A percentile compares a stretch with the other conserved stretches of the same genome.
phyloP scores from a whole-genome alignment of 2,113 vertebrate species.

The Amphiprion percula region DNA sequence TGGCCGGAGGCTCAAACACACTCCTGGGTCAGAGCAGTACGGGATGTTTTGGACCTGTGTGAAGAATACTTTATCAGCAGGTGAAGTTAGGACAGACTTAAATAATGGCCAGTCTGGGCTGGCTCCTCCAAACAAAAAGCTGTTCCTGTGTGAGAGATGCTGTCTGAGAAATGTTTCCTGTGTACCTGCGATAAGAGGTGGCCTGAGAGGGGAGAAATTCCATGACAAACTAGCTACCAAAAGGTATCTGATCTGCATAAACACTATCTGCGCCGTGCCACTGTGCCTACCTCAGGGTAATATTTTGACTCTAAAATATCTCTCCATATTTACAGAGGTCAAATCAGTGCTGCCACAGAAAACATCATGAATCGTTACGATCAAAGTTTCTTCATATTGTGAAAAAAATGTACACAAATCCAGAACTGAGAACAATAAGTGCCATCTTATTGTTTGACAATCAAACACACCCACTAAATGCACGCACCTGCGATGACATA shows the following conservation, averaged over 20 bases:
- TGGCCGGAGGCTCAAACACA: slow-evolving; percentile 16
- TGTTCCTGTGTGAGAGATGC: slow-evolving; percentile 16
- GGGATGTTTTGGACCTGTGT: not conserved
- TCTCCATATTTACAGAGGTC: slow-evolving; percentile 2
- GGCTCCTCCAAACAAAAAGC: slow-evolving; percentile 8
- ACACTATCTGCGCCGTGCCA: slow-evolving; percentile 21
- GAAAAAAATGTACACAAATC: not conserved
- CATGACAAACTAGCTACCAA: slow-evolving; percentile 13
- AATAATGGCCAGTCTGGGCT: slow-evolving; percentile 26
- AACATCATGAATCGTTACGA: not conserved
- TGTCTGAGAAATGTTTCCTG: slow-evolving; percentile 33
- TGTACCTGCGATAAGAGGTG: slow-evolving; percentile 35
- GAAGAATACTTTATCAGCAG: slow-evolving; percentile 28
- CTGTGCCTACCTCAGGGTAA: slow-evolving; percentile 16
- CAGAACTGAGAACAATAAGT: not conserved
- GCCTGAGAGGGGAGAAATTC: slow-evolving; percentile 16
- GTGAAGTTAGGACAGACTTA: slow-evolving; percentile 23
- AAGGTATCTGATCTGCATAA: slow-evolving; percentile 43
- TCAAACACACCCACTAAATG: slow-evolving; percentile 2
- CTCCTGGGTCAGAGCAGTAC: not conserved
- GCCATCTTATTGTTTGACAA: too few relatives aligned
- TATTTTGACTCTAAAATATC: not conserved
- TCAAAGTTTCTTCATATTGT: not conserved
- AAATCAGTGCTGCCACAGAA: slow-evolving; percentile 1
- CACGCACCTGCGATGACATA: not conserved